These are phyloP conservation scores for Dastarcus helophoroides DNA, from an alignment of 2,888 invertebrate genomes.

Conservation along the genomic window DNA sequence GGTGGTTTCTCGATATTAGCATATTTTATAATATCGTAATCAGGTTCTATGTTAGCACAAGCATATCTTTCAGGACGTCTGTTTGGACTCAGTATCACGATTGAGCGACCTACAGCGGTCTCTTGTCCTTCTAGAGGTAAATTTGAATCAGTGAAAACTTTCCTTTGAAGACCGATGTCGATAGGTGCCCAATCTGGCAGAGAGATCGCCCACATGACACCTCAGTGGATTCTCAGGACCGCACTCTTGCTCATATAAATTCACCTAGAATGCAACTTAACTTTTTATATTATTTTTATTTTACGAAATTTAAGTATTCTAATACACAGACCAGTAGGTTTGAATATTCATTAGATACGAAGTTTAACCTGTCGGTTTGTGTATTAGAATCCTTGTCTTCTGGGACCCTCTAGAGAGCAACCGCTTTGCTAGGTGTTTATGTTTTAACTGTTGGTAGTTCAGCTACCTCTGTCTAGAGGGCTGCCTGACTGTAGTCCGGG, in stretches of 20 bases:
- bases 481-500: too few species aligned
- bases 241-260: conserved; percentile 78
- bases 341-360: too few species aligned
- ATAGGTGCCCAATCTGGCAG: conserved; percentile 75
- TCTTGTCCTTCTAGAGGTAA: conserved; percentile 72
- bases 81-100: conserved; percentile 72
- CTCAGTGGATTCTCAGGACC: conserved; percentile 76
- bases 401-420: too few species aligned
- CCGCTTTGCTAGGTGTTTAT: too few species aligned
- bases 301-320: too few species aligned
- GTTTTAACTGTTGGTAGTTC: too few species aligned
- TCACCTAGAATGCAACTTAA: conserved; percentile 55
- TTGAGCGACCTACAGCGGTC: conserved; percentile 70
- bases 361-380: too few species aligned
- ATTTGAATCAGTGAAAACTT: conserved; percentile 74
- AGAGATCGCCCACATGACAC: conserved; percentile 85
- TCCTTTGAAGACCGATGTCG: conserved; percentile 63
- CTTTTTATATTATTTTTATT: too few species aligned
- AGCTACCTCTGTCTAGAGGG: too few species aligned
- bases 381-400: too few species aligned
- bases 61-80: conserved; percentile 62
- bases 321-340: too few species aligned
- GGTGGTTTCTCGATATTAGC: conserved; percentile 79
- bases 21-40: conserved; percentile 82
- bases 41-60: conserved; percentile 85